phyloP scores from a whole-genome alignment of 2,113 vertebrate species.

The Clinocottus analis region DNA sequence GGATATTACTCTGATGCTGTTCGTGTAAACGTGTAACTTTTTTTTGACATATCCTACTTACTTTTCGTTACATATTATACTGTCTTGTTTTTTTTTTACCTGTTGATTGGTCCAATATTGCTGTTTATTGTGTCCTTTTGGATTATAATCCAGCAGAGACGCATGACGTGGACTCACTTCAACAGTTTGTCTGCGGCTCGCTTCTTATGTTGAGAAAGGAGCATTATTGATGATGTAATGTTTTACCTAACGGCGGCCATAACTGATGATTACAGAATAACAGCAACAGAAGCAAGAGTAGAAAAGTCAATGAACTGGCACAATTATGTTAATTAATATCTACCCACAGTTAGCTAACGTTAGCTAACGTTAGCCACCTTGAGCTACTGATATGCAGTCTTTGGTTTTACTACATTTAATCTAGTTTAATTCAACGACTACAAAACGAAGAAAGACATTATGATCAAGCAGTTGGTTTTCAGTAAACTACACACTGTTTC shows the following conservation, averaged over 20 bases:
- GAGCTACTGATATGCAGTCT: neutral
- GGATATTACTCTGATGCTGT: no score
- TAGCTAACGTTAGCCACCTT: neutral
- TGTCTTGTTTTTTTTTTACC: no score
- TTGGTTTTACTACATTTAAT: neutral
- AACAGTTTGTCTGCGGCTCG: no score
- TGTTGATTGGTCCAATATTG: no score
- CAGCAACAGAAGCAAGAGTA: neutral
- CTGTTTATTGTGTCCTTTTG: no score
- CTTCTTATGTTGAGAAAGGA: no score
- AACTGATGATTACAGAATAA: neutral
- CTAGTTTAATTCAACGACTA: neutral
- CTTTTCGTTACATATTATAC: no score
- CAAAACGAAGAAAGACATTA: neutral
- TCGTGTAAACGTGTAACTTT: no score
- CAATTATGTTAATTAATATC: neutral
- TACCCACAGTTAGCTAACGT: neutral
- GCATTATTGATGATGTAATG: no score
- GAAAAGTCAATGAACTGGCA: neutral
- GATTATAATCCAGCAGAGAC: no score
- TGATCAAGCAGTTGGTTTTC: neutral
- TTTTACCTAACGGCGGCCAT: neutral
- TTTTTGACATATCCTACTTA: no score
- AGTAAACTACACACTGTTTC: neutral
- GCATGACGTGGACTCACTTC: no score